Conservation (phyloP, 2,797 vertebrate genomes). For the Channallabes apus region DNA sequence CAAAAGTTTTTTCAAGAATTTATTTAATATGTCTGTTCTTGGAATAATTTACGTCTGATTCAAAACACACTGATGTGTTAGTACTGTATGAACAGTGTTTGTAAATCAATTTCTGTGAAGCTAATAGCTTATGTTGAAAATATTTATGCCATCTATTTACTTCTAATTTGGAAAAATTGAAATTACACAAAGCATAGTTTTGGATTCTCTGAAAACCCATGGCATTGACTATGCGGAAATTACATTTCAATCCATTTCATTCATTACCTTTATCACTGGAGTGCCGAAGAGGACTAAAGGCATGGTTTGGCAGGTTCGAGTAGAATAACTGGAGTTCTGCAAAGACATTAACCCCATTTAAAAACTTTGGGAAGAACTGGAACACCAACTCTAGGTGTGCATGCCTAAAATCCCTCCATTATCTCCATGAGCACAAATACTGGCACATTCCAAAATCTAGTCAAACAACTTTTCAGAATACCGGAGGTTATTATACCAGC, state of each 20-base stretch:
- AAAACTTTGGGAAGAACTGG: not conserved
- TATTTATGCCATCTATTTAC: conserved; percentile 5
- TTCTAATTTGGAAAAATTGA: conserved; percentile 17
- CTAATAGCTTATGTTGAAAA: conserved; percentile 1
- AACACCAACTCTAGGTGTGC: not conserved
- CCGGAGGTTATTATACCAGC: not conserved
- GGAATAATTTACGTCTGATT: not conserved
- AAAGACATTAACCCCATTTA: not conserved
- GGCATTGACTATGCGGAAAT: not conserved
- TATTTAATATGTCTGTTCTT: conserved; percentile 4
- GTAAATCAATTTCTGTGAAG: not conserved
- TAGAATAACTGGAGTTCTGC: not conserved
- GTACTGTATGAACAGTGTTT: not conserved
- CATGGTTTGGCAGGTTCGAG: not conserved
- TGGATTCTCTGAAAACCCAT: not conserved
- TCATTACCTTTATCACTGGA: not conserved
- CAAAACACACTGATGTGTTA: not conserved
- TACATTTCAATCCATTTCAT: not conserved
- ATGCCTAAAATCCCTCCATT: not conserved
- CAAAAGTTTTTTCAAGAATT: not conserved
- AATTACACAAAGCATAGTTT: not conserved
- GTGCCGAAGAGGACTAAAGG: not conserved
- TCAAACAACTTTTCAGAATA: not conserved
- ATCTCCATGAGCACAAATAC: not conserved
- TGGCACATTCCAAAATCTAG: not conserved